Percentiles rank a stretch among this genome's conserved stretches.
Evolutionary conservation across 1,140 invertebrate species (phyloP).

Genomic region (Pachyrhynchus sulphureomaculatus): DNA sequence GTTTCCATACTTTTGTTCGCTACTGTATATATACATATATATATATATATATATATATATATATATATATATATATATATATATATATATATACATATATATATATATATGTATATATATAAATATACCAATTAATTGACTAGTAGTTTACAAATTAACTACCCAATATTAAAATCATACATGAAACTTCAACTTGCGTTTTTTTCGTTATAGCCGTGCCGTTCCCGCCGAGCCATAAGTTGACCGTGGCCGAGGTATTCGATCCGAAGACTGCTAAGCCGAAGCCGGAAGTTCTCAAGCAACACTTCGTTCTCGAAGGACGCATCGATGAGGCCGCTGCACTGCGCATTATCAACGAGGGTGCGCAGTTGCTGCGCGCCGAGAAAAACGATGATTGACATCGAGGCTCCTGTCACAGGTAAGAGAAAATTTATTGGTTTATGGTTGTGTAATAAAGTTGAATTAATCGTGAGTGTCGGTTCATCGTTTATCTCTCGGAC

Average conservation of each 20-base stretch:
- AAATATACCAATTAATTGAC: too few relatives aligned
- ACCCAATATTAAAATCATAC: too few relatives aligned
- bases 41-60: too few relatives aligned
- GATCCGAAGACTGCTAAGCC: conserved; percentile 92
- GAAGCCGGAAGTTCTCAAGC: conserved; percentile 94
- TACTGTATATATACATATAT: too few relatives aligned
- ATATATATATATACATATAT: too few relatives aligned
- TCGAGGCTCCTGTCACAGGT: conserved; percentile 99
- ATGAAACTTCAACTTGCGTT: too few relatives aligned
- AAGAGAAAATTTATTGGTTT: conserved; percentile 37
- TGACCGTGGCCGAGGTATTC: conserved; percentile 95
- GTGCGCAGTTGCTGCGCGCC: conserved; percentile 89
- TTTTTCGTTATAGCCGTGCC: conserved; percentile 73
- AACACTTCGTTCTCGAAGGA: conserved; percentile 98
- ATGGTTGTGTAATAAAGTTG: background rate
- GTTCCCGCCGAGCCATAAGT: conserved; percentile 96
- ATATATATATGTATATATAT: too few relatives aligned
- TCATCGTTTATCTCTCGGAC: too few relatives aligned
- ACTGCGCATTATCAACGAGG: conserved; percentile 96
- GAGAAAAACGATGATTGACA: conserved; percentile 99
- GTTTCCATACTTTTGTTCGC: too few relatives aligned
- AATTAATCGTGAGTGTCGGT: too few relatives aligned
- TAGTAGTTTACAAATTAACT: too few relatives aligned
- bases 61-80: too few relatives aligned
- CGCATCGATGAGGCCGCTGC: conserved; percentile 97